phyloP scores from a whole-genome alignment of 2,113 vertebrate species.

The Psittacus erithacus region DNA sequence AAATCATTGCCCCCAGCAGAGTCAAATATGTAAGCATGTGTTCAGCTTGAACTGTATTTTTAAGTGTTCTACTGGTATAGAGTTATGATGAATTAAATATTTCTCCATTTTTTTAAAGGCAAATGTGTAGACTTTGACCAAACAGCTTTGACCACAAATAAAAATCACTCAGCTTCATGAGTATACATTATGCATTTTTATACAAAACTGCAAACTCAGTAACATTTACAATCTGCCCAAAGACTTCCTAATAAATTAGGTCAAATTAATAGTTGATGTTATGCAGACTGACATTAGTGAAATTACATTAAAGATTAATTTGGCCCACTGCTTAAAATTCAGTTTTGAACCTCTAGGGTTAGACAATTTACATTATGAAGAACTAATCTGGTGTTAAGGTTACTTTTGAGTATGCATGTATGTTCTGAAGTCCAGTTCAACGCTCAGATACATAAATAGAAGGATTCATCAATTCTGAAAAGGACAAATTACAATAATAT shows the following conservation, averaged over 20 bases:
- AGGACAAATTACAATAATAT: not conserved
- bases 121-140: not conserved
- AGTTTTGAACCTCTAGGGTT: conserved; percentile 44
- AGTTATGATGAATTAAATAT: not conserved
- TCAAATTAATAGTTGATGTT: conserved; percentile 57
- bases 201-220: conserved; percentile 16
- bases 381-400: not conserved
- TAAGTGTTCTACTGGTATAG: not conserved
- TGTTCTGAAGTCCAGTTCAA: not conserved
- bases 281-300: conserved; percentile 58
- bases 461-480: not conserved
- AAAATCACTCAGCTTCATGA: conserved; percentile 17
- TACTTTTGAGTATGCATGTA: not conserved
- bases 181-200: conserved; percentile 21
- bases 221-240: conserved; percentile 50
- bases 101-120: not conserved
- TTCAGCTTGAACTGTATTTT: not conserved
- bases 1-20: not conserved
- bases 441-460: not conserved
- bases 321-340: conserved; percentile 37
- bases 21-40: not conserved
- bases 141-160: conserved; percentile 26
- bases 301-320: conserved; percentile 66
- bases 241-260: conserved; percentile 57
- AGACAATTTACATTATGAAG: conserved; percentile 33